Evolutionary conservation across 2,888 invertebrate genomes (phyloP).

Genomic region (Charanyca ferruginea): DNA sequence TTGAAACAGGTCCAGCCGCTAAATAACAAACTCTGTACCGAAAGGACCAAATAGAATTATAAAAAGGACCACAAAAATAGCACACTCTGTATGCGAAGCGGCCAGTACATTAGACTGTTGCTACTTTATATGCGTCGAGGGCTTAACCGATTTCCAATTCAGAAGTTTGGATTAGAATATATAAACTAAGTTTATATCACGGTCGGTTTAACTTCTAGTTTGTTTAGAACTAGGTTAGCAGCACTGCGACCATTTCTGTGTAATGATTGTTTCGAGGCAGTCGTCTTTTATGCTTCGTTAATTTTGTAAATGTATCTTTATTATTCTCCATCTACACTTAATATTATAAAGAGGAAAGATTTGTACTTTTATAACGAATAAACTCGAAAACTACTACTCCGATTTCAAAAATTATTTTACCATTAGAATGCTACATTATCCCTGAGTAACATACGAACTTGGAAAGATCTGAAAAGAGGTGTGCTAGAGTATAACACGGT

Average conservation of each 20-base stretch:
- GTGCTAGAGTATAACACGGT: too few species aligned
- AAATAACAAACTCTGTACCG: neutral
- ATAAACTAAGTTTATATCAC: conserved; percentile 29
- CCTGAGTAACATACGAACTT: too few species aligned
- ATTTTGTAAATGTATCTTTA: neutral
- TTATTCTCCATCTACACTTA: too few species aligned
- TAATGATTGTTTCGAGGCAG: conserved; percentile 16
- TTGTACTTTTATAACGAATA: too few species aligned
- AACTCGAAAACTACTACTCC: too few species aligned
- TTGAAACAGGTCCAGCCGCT: neutral
- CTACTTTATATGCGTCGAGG: conserved; percentile 52
- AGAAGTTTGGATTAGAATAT: conserved; percentile 47
- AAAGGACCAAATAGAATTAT: neutral
- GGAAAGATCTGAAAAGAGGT: too few species aligned
- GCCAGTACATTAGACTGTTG: conserved; percentile 20
- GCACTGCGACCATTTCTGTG: neutral
- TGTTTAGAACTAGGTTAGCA: conserved; percentile 29
- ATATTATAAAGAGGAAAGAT: too few species aligned
- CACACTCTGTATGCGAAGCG: conserved; percentile 15
- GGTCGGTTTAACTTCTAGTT: conserved; percentile 44
- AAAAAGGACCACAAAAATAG: conserved; percentile 16
- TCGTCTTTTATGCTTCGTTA: conserved; percentile 1
- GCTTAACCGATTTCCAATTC: conserved; percentile 55
- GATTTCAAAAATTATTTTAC: too few species aligned
- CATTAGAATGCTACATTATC: too few species aligned